phyloP scores from a whole-genome alignment of 2,888 invertebrate genomes.

The Galerucella nymphaeae region DNA sequence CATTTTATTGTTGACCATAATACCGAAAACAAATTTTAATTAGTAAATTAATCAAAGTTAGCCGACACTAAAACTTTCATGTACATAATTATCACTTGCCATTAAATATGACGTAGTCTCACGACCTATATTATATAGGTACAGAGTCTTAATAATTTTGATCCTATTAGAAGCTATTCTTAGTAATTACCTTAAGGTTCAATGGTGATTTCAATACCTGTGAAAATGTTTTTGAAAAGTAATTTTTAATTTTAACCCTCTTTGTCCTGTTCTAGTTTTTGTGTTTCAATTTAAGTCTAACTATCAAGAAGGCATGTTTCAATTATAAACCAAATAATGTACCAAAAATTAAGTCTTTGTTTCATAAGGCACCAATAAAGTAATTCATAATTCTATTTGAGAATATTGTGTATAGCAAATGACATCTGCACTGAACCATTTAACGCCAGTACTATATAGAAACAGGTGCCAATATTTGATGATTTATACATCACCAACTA shows the following conservation, averaged over 20 bases:
- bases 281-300: too few relatives aligned
- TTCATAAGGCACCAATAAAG: not conserved
- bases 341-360: not conserved
- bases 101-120: constrained; percentile 32
- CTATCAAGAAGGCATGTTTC: too few relatives aligned
- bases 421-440: not conserved
- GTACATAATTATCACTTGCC: constrained; percentile 17
- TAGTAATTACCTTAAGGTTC: constrained; percentile 5
- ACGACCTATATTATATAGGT: constrained; percentile 29
- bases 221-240: not conserved
- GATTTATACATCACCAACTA: not conserved
- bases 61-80: constrained; percentile 23
- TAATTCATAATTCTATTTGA: not conserved
- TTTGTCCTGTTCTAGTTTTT: too few relatives aligned
- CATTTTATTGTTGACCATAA: constrained; percentile 11
- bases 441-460: not conserved
- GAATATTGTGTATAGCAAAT: not conserved
- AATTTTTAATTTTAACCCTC: too few relatives aligned
- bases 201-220: not conserved
- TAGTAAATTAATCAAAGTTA: constrained; percentile 27
- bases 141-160: constrained; percentile 7
- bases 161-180: constrained; percentile 7
- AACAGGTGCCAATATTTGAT: constrained; percentile 24
- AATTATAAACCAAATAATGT: too few relatives aligned
- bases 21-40: constrained; percentile 1